These are phyloP conservation scores for Myripristis murdjan DNA, from an alignment of 2,797 vertebrate genomes.

Conservation along the genomic window DNA sequence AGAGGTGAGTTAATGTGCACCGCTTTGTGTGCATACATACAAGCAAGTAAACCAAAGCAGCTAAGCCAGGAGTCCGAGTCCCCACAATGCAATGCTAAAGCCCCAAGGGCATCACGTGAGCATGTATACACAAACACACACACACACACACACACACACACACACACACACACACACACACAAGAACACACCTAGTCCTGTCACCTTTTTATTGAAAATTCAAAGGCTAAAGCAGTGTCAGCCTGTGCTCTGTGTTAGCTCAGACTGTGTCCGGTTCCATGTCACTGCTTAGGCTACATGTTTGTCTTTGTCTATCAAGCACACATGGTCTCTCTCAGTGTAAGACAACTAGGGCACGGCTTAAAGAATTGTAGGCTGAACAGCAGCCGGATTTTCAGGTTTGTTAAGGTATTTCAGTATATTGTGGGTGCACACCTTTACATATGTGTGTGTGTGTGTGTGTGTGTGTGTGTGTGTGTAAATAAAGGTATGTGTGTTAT, in stretches of 20 bases:
- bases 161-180: constrained; percentile 50
- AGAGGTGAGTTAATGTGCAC: constrained; percentile 54
- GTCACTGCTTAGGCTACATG: constrained; percentile 15
- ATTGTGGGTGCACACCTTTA: constrained; percentile 8
- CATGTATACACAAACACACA: constrained; percentile 39
- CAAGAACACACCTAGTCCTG: constrained; percentile 8
- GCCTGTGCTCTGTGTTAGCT: background rate
- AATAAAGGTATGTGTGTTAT: too few relatives aligned
- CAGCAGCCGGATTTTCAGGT: constrained; percentile 69
- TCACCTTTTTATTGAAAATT: constrained; percentile 29
- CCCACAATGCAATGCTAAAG: constrained; percentile 17
- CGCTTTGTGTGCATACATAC: background rate
- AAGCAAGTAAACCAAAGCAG: constrained; percentile 30
- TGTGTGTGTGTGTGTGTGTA: too few relatives aligned
- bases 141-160: constrained; percentile 32
- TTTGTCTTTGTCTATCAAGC: constrained; percentile 1
- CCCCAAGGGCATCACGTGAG: constrained; percentile 37
- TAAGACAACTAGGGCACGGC: background rate
- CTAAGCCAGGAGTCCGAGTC: constrained; percentile 3
- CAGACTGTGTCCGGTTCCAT: constrained; percentile 13
- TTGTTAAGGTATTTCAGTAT: constrained; percentile 52
- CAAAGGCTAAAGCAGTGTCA: constrained; percentile 30
- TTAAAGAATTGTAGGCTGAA: constrained; percentile 6
- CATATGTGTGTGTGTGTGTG: too few relatives aligned
- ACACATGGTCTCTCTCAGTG: constrained; percentile 6